Evolutionary conservation across 2,797 vertebrate species (phyloP).

Genomic region (Melanotaenia nigrans): DNA sequence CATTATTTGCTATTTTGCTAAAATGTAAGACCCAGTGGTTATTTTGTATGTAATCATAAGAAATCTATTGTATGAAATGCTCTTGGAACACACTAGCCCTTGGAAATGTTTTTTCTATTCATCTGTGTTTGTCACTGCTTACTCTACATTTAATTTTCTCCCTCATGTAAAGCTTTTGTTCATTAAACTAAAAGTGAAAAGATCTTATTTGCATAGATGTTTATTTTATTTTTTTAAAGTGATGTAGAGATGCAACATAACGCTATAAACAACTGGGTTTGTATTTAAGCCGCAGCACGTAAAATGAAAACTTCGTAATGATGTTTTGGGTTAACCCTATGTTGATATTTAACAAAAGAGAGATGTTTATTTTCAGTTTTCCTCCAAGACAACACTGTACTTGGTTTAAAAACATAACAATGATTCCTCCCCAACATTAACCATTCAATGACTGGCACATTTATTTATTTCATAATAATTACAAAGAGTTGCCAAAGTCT

Average conservation of each 20-base stretch:
- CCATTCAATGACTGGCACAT: too few relatives aligned
- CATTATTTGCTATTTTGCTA: conserved; percentile 13
- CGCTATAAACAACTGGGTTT: background rate
- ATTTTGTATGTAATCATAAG: conserved; percentile 23
- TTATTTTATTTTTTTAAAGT: too few relatives aligned
- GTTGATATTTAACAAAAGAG: too few relatives aligned
- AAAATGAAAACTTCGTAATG: too few relatives aligned
- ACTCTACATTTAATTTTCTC: conserved; percentile 41
- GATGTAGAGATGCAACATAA: background rate
- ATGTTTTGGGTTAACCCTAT: too few relatives aligned
- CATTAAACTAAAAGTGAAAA: conserved; percentile 29
- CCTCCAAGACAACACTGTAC: too few relatives aligned
- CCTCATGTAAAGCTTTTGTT: conserved; percentile 44
- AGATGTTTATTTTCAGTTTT: too few relatives aligned
- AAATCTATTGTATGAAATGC: conserved; percentile 14
- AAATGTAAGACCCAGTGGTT: conserved; percentile 16
- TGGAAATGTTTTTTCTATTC: conserved; percentile 40
- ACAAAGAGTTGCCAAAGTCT: too few relatives aligned
- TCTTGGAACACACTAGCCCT: conserved; percentile 9
- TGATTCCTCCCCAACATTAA: too few relatives aligned
- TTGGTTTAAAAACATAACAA: too few relatives aligned
- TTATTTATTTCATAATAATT: too few relatives aligned
- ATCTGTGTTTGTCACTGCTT: conserved; percentile 41
- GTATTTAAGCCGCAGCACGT: background rate
- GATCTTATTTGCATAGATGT: conserved; percentile 44